phyloP scores from a whole-genome alignment of 2,888 invertebrate species.

The Calameuta filiformis region DNA sequence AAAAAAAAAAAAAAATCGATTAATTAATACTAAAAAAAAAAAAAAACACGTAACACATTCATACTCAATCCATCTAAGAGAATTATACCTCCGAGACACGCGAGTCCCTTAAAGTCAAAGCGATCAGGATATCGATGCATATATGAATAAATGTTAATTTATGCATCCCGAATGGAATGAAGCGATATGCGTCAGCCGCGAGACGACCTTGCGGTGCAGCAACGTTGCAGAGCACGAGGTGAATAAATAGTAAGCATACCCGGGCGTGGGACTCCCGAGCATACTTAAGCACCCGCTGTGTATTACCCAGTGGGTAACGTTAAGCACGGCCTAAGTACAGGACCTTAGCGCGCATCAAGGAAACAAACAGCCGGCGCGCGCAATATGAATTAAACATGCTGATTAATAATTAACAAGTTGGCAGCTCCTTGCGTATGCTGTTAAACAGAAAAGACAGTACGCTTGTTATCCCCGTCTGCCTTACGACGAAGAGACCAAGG shows the following conservation, averaged over 20 bases:
- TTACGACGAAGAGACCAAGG: background rate
- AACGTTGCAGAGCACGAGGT: slow-evolving; percentile 31
- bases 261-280: slow-evolving; percentile 28
- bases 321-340: slow-evolving; percentile 49
- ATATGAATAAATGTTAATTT: slow-evolving; percentile 12
- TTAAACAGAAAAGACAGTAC: slow-evolving; percentile 26
- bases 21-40: background rate
- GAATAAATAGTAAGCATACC: slow-evolving; percentile 40
- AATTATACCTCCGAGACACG: background rate
- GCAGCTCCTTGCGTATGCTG: slow-evolving; percentile 49
- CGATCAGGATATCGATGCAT: background rate
- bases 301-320: slow-evolving; percentile 43
- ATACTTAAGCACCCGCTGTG: slow-evolving; percentile 14
- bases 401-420: slow-evolving; percentile 66
- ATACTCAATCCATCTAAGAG: background rate
- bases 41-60: background rate
- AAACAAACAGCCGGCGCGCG: slow-evolving; percentile 64
- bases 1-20: background rate
- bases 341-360: slow-evolving; percentile 61
- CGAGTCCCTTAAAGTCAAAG: background rate
- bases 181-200: slow-evolving; percentile 22
- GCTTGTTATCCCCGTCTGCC: background rate
- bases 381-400: slow-evolving; percentile 66
- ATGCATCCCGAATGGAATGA: slow-evolving; percentile 14
- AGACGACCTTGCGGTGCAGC: slow-evolving; percentile 48